Conservation (phyloP, 2,113 vertebrate genomes). For the Neolamprologus modestus region DNA sequence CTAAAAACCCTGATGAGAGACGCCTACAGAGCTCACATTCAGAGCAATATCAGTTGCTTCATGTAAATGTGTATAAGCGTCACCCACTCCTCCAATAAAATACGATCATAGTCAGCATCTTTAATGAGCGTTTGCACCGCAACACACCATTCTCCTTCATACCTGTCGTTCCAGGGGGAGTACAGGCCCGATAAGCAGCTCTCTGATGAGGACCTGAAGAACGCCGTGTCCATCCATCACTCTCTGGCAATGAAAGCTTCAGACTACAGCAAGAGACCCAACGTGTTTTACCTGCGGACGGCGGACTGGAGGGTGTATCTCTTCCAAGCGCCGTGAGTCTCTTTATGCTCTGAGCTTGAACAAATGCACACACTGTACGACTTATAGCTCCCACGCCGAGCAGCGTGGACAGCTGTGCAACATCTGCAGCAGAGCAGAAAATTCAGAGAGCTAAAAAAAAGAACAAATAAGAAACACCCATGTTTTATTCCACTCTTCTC, state of each 20-base stretch:
- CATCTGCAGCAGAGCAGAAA: neutral
- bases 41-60: neutral
- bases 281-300: slow-evolving; percentile 96
- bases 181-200: slow-evolving; percentile 88
- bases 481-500: neutral
- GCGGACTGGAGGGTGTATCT: slow-evolving; percentile 98
- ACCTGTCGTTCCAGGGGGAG: slow-evolving; percentile 76
- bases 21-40: neutral
- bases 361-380: rapidly evolving
- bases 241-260: slow-evolving; percentile 87
- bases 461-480: neutral
- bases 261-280: slow-evolving; percentile 96
- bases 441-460: neutral
- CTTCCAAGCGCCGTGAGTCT: slow-evolving; percentile 90
- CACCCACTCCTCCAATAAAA: neutral
- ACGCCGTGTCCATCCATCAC: slow-evolving; percentile 96
- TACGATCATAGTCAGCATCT: neutral
- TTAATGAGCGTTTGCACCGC: neutral
- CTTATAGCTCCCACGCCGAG: rapidly evolving
- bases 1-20: neutral
- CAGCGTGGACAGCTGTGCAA: neutral
- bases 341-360: neutral
- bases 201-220: slow-evolving; percentile 91
- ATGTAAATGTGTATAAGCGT: neutral
- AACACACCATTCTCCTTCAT: neutral